Conservation (phyloP, 2,888 invertebrate genomes). For the Hartigia nigra region DNA sequence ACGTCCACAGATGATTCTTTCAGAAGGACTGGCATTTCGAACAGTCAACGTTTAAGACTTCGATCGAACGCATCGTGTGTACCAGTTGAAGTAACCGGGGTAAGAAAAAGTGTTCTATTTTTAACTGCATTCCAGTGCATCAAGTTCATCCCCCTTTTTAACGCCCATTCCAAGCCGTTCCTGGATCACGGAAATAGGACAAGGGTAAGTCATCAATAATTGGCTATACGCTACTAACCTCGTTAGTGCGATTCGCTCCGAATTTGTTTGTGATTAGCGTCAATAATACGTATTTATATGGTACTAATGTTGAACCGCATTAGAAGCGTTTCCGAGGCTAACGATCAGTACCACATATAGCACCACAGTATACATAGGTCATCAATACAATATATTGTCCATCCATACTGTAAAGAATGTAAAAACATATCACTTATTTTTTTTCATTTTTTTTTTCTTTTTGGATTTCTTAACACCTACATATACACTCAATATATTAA, state of each 20-base stretch:
- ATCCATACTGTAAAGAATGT: neutral
- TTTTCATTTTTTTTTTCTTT: neutral
- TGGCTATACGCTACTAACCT: constrained; percentile 38
- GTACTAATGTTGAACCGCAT: neutral
- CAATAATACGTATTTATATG: constrained; percentile 26
- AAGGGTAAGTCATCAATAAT: constrained; percentile 20
- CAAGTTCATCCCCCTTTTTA: neutral
- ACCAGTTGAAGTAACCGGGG: neutral
- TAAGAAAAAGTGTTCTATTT: neutral
- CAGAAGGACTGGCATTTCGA: neutral
- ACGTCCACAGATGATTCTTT: neutral
- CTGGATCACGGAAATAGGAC: constrained; percentile 37
- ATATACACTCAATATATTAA: neutral
- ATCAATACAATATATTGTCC: neutral
- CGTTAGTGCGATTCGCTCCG: constrained; percentile 41
- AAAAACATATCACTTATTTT: neutral
- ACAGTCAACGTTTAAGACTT: neutral
- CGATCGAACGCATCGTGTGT: neutral
- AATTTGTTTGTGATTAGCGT: constrained; percentile 38
- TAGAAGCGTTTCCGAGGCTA: neutral
- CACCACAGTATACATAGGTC: no score
- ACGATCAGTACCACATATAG: neutral
- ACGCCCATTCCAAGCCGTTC: constrained; percentile 11
- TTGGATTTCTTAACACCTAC: neutral
- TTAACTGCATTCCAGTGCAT: neutral